These are phyloP conservation scores for Aporrectodea caliginosa DNA, from an alignment of 1,140 invertebrate genomes.

Conservation along the genomic window DNA sequence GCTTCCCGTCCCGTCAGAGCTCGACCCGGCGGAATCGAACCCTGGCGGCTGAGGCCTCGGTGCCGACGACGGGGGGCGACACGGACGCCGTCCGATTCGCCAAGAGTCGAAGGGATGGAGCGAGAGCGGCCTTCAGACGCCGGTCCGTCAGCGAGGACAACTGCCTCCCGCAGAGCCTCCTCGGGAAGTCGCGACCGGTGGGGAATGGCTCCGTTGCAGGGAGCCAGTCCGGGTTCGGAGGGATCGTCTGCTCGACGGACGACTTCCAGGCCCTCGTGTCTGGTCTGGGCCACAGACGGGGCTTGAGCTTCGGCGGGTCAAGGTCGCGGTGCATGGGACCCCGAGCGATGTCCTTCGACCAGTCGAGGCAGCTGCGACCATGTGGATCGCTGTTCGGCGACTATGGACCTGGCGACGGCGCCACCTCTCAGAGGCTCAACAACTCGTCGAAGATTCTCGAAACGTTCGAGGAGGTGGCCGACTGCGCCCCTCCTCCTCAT, in stretches of 20 bases:
- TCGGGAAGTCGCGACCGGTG: background rate
- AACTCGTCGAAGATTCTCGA: background rate
- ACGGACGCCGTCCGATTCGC: background rate
- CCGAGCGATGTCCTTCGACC: background rate
- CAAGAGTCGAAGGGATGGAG: conserved; percentile 16
- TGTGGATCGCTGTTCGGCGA: too few species aligned
- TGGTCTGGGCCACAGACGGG: background rate
- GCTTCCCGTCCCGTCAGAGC: background rate
- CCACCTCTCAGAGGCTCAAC: background rate
- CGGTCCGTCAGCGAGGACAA: conserved; percentile 33
- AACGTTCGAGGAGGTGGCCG: background rate
- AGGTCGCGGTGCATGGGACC: too few species aligned
- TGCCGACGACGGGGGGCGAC: too few species aligned
- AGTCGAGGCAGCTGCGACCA: background rate
- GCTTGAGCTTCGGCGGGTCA: too few species aligned
- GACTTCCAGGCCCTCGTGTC: conserved; percentile 22
- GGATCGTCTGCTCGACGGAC: conserved; percentile 30
- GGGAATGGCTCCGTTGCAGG: background rate
- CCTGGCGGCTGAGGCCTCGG: background rate
- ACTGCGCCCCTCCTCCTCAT: background rate
- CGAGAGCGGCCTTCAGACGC: conserved; percentile 22
- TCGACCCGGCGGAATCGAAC: background rate
- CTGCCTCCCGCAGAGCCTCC: background rate
- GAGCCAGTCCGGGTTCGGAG: too few species aligned
- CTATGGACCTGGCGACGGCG: background rate